Base-by-base conservation (phyloP, 1,140 invertebrate genomes). In the Limonius californicus region DNA sequence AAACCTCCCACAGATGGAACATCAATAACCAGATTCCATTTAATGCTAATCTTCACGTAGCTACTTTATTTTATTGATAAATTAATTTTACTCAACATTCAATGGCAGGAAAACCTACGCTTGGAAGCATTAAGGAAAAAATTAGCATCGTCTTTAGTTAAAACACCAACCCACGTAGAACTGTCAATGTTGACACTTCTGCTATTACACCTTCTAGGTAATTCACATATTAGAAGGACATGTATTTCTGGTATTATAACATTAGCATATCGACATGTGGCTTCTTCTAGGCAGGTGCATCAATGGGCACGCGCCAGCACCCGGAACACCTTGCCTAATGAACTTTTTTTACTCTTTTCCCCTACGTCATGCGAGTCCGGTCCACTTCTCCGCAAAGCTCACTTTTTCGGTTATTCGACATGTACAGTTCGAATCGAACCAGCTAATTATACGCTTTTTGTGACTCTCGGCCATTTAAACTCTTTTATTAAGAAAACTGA, bases 241-340 rank as follows among this genome's bases (percentile, higher is more conserved):
- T 50, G 15, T 18, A 12, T 50, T 50, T 50, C 43, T 50, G 45
- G 45, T 50, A 50, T 8, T 50, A 55, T 55, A 30, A 27, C 54
- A 55, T 55, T 55, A 55, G 27, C 54, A 55, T 55, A 55, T 55
- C 30, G 54, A 55, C 54, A 55, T 55, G 54, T 55, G 54, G 21
- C n/a, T 11, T 55, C 30, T 32, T 54, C 50, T 27, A 55, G 54
- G 35, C 54, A 55, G 54, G 54, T 55, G 54, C 30, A 55, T 35
- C 18, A 55, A 55, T 30, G 15, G 27, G 21, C 54, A 16, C 54
- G 30, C 7, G 54, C 21, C 45, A 20, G 14, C 54, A 55, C 27
- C 19, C 27, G 19, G 27, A 55, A 55, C 54, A 55, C 54, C 54
- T 55, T 55, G 54, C 30, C 20, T 30, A 30, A 30, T 55, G 15